Evolutionary conservation across 23 tunicate species (phyloP), one percentile per base, ranked within the genome.

Genomic region (Halocynthia roretzi): DNA sequence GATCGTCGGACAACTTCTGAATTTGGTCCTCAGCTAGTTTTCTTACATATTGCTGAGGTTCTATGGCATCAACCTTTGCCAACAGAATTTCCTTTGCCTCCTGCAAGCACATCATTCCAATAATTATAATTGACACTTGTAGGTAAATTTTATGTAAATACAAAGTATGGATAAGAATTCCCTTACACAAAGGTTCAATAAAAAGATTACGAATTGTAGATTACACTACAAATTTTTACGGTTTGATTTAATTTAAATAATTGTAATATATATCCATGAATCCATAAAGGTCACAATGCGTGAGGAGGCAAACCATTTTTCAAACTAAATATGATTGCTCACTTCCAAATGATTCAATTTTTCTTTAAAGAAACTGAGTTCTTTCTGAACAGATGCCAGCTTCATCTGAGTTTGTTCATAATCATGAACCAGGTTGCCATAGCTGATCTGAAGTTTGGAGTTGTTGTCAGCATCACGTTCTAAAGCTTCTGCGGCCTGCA

Each of bases 391-490:
- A 8, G 87, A 54, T 14, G 49, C 7, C 61, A 85, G 49, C 71
- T 82, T 81, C 81, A 85, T 53, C 72, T 91, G 87, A 53, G 82
- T 51, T 71, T 91, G 97, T 48, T 91, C 91, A 54, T 91, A 91
- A 77, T 91, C 97, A 61, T 82, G 87, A 22, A 91, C 97, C 71
- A 91, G 80, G 80, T 91, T 91, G 18, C 82, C 72, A 56, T 85
- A 91, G 10, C n/a, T 56, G 70, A 81, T 72, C 53, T 68, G 83
- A 20, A 68, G 18, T 40, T 80, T 70, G 2, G 92, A 92, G 60
- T 86, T 92, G 63, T 92, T 86, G 20, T 82, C 87, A 7, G 91
- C 71, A 64, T 86, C 98, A 9, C 56, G 80, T 68, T 92, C 87
- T 74, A 82, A 21, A 31, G 84, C 64, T 14, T 78, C 87, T 49